Conservation (phyloP, 1,140 invertebrate species). For the Trichonephila clavipes region DNA sequence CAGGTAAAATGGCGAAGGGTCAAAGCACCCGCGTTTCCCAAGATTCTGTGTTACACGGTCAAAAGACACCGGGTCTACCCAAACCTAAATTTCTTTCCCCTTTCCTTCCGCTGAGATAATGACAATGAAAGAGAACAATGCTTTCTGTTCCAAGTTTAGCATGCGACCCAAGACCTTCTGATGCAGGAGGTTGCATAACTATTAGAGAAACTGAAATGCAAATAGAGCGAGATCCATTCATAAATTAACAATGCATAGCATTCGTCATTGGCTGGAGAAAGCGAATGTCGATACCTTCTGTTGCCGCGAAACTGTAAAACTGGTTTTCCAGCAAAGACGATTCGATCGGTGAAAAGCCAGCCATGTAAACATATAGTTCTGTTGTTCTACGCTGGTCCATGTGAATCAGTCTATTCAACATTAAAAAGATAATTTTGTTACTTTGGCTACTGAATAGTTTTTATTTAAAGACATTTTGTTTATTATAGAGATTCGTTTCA, state of each 20-base stretch:
- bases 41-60: conserved; percentile 23
- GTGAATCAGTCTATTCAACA: no score
- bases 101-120: not conserved
- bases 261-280: not conserved
- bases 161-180: not conserved
- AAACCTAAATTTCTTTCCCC: not conserved
- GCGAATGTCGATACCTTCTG: not conserved
- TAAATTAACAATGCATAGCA: not conserved
- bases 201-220: not conserved
- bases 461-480: no score
- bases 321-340: not conserved
- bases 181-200: not conserved
- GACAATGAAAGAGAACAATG: conserved; percentile 22
- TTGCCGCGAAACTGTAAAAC: not conserved
- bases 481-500: no score
- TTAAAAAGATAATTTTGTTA: no score
- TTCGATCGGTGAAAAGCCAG: not conserved
- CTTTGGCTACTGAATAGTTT: no score
- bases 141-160: conserved; percentile 23
- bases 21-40: conserved; percentile 49
- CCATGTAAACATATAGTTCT: not conserved
- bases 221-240: not conserved
- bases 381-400: no score
- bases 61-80: conserved; percentile 45
- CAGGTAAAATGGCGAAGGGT: conserved; percentile 54